Evolutionary conservation across 2,113 vertebrate genomes (phyloP).

Genomic region (Salvelinus fontinalis): DNA sequence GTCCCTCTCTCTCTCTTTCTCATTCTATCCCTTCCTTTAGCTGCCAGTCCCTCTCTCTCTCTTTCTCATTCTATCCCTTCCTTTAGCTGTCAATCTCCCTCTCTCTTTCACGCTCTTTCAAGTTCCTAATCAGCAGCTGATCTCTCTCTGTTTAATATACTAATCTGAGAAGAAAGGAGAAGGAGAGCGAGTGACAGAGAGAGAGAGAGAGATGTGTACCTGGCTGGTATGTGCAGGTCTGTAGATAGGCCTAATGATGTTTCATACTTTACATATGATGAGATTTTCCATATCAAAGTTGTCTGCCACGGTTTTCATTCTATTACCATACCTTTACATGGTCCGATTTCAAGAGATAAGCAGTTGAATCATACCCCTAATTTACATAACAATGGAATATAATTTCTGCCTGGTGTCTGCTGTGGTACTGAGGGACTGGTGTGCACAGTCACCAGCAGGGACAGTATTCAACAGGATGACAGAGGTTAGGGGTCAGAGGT

Average conservation of each 20-base stretch:
- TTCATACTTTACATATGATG: conserved; percentile 54
- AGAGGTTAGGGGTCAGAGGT: too few species aligned
- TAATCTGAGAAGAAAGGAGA: background rate
- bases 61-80: conserved; percentile 21
- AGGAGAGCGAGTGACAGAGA: background rate
- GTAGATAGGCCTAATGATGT: conserved; percentile 53
- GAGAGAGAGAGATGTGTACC: background rate
- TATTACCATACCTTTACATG: conserved; percentile 52
- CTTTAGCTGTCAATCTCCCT: background rate
- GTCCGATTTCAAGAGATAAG: conserved; percentile 58
- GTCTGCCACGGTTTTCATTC: conserved; percentile 31
- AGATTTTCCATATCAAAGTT: conserved; percentile 64
- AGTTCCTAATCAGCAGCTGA: background rate
- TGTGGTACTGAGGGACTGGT: background rate
- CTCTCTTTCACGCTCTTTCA: conserved; percentile 10
- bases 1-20: too few species aligned
- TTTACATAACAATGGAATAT: conserved; percentile 49
- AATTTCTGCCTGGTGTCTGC: background rate
- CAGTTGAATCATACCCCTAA: conserved; percentile 43
- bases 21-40: background rate
- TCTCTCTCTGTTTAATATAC: conserved; percentile 7
- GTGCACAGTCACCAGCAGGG: background rate
- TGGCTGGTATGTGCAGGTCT: conserved; percentile 40
- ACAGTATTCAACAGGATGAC: too few species aligned
- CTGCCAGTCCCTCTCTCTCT: conserved; percentile 4